Evolutionary conservation across 2,888 invertebrate genomes (phyloP).

Genomic region (Troglohyphantes excavatus): DNA sequence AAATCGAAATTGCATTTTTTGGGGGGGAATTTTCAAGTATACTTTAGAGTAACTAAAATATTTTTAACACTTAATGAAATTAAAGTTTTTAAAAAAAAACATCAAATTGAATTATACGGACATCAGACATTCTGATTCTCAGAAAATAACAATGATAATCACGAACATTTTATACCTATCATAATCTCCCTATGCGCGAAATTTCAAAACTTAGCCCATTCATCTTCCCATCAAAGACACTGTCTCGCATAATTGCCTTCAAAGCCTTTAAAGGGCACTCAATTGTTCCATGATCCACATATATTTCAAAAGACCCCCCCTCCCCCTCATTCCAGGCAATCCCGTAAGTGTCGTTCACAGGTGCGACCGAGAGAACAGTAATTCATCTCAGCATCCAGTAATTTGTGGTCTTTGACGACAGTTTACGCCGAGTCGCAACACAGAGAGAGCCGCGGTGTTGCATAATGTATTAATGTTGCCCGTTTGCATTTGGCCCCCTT

Average conservation of each 20-base stretch:
- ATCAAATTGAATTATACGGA: too few relatives aligned
- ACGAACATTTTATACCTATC: too few relatives aligned
- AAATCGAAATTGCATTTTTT: too few relatives aligned
- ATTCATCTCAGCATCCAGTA: conserved; percentile 46
- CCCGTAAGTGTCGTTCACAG: conserved; percentile 52
- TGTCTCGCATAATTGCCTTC: conserved; percentile 13
- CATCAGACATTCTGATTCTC: too few relatives aligned
- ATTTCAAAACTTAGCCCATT: background rate
- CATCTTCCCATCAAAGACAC: background rate
- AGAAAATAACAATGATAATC: too few relatives aligned
- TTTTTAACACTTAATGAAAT: too few relatives aligned
- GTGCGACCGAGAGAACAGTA: conserved; percentile 29
- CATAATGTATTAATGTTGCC: conserved; percentile 49
- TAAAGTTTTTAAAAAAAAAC: too few relatives aligned
- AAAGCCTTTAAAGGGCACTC: background rate
- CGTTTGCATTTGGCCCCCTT: background rate
- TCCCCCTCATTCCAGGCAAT: conserved; percentile 27
- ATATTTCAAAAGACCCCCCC: conserved; percentile 29
- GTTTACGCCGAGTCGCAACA: background rate
- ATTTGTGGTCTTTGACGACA: conserved; percentile 60
- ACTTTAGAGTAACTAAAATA: too few relatives aligned
- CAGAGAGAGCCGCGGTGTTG: conserved; percentile 7
- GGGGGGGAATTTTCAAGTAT: too few relatives aligned
- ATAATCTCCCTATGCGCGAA: too few relatives aligned
- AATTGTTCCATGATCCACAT: background rate